Base-by-base conservation (phyloP, 2,888 invertebrate species). In the Acrobasis consociella region DNA sequence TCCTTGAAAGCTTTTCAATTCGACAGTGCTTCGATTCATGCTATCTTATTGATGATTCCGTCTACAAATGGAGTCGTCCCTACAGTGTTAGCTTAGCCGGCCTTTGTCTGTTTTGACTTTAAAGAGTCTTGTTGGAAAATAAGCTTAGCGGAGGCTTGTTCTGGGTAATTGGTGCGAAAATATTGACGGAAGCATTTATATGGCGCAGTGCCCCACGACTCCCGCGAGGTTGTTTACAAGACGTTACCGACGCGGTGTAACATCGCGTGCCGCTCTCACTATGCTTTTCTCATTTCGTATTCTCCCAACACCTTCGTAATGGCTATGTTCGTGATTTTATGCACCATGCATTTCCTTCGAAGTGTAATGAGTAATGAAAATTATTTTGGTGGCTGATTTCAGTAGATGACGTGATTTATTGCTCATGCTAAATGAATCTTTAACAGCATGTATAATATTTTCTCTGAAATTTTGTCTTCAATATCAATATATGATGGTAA, bases 211-310 rank as follows among this genome's bases (percentile, higher is more conserved):
- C 63, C 72, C 67, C 65, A 65, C 51, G 13, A 37, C 66, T 62
- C 72, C 67, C 65, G 65, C 51, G 13, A 37, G 42, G 31, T 52
- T 61, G 55, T 55, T 55, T 61, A 61, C 61, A 17, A 52, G 61
- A 46, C 67, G 62, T 61, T 61, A 58, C 63, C 62, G 65, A 64
- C 64, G 66, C 67, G 64, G 72, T 72, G 75, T 75, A 78, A 77
- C 75, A 85, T 89, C 86, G 90, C 89, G 89, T 91, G 89, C 75
- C 74, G 38, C 62, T 64, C 67, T 69, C 71, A 75, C 72, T 73
- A 77, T 71, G 75, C 74, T 80, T 78, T 81, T 76, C 76, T 77
- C 76, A 79, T 81, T 85, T 82, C 74, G 79, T 76, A 80, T 74
- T 78, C 71, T 75, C 37, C 69, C 73, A 72, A 74, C 76, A 72